These are phyloP conservation scores for Cyrtonyx montezumae DNA, from an alignment of 2,113 vertebrate genomes.

Conservation along the genomic window DNA sequence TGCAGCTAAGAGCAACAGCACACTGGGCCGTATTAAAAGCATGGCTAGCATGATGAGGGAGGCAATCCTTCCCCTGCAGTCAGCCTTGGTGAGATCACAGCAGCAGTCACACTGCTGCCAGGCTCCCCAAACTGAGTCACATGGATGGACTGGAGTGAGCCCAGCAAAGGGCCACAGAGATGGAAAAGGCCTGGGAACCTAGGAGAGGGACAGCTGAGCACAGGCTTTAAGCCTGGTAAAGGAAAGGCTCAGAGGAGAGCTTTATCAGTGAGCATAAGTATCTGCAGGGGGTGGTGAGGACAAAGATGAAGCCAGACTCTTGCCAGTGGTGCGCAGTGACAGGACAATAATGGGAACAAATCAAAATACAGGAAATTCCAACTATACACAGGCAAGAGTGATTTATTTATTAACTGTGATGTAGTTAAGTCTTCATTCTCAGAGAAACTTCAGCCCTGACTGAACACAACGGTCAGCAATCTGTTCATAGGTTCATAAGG, in stretches of 20 bases:
- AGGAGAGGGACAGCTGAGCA: not conserved
- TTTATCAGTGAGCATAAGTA: not conserved
- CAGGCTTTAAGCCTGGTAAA: not conserved
- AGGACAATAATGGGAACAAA: not conserved
- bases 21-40: not conserved
- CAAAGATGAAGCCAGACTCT: not conserved
- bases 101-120: not conserved
- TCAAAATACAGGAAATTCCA: not conserved
- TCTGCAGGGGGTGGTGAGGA: not conserved
- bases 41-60: not conserved
- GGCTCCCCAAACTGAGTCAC: not conserved
- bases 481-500: too few relatives aligned
- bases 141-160: not conserved
- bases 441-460: not conserved
- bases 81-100: not conserved
- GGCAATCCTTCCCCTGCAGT: not conserved
- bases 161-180: not conserved
- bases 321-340: not conserved
- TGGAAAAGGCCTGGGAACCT: not conserved
- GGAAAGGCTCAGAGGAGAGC: not conserved
- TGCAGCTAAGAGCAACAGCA: not conserved
- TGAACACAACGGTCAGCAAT: not conserved
- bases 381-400: not conserved
- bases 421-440: not conserved
- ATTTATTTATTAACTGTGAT: constrained; percentile 6